Base-by-base conservation (phyloP, 2,888 invertebrate genomes). In the Mimumesa dahlbomi region DNA sequence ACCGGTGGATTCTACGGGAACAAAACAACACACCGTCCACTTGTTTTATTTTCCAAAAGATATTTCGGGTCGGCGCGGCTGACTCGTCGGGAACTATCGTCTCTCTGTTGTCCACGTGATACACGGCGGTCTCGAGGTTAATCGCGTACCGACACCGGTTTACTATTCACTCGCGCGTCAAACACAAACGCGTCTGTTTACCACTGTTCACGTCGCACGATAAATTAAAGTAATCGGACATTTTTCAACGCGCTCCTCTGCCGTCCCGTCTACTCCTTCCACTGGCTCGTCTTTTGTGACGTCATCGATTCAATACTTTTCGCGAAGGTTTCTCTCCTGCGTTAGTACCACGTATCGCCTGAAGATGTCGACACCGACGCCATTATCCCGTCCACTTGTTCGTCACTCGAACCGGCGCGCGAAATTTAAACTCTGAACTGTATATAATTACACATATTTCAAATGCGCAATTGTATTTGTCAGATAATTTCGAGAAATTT, bases 301-400 rank as follows among this genome's bases (percentile, higher is more conserved):
- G 89, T 89, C 89, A 88, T 76, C 84, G 87, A 89, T 88, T 89
- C 89, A 89, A 89, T 89, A 89, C 88, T 89, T 88, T 88, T 88
- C 85, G 76, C 80, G 58, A 78, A 77, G 77, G 64, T 64, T 67
- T 73, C 73, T 59, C 62, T 36, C 7, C 9, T 43, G 4, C 19
- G 18, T 1, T 21, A 48, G 5, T 54, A 2, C 31, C 0, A 0
- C 11, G 0, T 14, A 0, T 6, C 5, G 22, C 5, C 72, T 9
- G 22, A 14, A 76, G 82, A 73, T 82, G 82, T 66, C 78, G 67
- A 13, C 74, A 79, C 71, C 1, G 5, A 4, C 29, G 36, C 52
- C 34, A 40, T 62, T 50, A n/a, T n/a, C 16, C 22, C 1, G 34
- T 16, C 25, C 42, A 13, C 45, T 31, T 42, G 16, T 22, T 22